Evolutionary conservation across 1,140 invertebrate species (phyloP), one percentile per base, ranked within the genome.

Genomic region (Drosophila insularis): DNA sequence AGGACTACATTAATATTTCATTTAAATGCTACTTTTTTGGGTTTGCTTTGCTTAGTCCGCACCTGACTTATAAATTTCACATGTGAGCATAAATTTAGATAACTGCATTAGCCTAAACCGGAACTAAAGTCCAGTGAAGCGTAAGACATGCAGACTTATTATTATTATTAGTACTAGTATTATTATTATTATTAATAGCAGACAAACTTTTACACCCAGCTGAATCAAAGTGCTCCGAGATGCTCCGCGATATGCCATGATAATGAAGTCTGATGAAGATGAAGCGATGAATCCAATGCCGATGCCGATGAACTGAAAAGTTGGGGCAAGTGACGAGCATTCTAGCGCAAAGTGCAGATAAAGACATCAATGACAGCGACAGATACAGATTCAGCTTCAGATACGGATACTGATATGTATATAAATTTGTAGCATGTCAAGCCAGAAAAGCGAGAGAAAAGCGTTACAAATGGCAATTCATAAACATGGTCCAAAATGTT

Each of bases 331-430:
- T 69, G 84, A 76, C 71, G 80, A 77, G 84, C 84, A 87, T 80
- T 87, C 84, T 89, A 89, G 80, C 84, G 84, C 84, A 68, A 89
- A 89, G 70, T 78, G 71, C 74, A 89, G 84, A 89, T 89, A 89
- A 89, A 89, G 74, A 70, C 79, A 68, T 69, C 72, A 82, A 19
- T 37, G 56, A 14, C 13, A 62, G 54, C 62, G 68, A 74, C 66
- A 72, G 71, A 64, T 65, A 35, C 56, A 71, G 66, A 73, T 75
- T 61, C 68, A 64, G 31, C 63, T 32, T 55, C 62, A 62, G 27
- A 62, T 21, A 74, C 66, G 68, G 71, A 64, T 65, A 35, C 56
- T 66, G 66, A 76, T 75, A 74, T 40, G 60, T 71, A 74, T 76
- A 86, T 63, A 87, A 89, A 89, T 89, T 89, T 89, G 80, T 89